A percentile compares a stretch with the other conserved stretches of the same genome.
Conservation (phyloP, 2,113 vertebrate species). For the Gobius niger region DNA sequence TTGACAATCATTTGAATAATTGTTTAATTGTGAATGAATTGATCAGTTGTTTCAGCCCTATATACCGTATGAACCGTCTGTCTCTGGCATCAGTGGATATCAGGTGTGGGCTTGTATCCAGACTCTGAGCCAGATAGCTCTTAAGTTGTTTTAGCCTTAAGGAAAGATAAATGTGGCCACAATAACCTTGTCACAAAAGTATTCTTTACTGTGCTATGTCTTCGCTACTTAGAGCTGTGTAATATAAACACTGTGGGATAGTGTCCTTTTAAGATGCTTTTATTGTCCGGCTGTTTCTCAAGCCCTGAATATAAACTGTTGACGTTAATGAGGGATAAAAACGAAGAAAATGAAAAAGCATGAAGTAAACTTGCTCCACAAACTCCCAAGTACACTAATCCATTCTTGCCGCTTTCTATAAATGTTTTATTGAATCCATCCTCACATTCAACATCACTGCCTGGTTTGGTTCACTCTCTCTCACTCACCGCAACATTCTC, state of each 20-base stretch:
- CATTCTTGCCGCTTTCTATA: too few species aligned
- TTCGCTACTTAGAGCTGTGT: slow-evolving; percentile 58
- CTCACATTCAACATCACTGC: too few species aligned
- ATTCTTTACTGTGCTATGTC: slow-evolving; percentile 67
- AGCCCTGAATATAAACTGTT: slow-evolving; percentile 65
- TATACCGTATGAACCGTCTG: too few species aligned
- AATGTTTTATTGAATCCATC: too few species aligned
- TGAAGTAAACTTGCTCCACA: too few species aligned
- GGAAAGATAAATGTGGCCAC: slow-evolving; percentile 67
- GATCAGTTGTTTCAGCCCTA: too few species aligned
- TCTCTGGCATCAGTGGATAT: too few species aligned
- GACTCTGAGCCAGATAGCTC: slow-evolving; percentile 32
- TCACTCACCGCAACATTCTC: too few species aligned
- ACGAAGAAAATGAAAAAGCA: slow-evolving; percentile 18
- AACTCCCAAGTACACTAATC: too few species aligned
- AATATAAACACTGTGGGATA: slow-evolving; percentile 73
- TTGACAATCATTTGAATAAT: too few species aligned
- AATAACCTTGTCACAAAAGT: slow-evolving; percentile 52
- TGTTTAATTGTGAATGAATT: too few species aligned
- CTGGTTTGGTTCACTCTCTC: too few species aligned
- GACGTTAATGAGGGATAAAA: slow-evolving; percentile 43
- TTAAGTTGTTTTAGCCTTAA: slow-evolving; percentile 42
- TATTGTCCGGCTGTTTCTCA: slow-evolving; percentile 77
- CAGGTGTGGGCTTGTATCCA: background rate
- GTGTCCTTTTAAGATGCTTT: slow-evolving; percentile 77